phyloP scores from a whole-genome alignment of 1,140 invertebrate species.

The Zaprionus taronus region DNA sequence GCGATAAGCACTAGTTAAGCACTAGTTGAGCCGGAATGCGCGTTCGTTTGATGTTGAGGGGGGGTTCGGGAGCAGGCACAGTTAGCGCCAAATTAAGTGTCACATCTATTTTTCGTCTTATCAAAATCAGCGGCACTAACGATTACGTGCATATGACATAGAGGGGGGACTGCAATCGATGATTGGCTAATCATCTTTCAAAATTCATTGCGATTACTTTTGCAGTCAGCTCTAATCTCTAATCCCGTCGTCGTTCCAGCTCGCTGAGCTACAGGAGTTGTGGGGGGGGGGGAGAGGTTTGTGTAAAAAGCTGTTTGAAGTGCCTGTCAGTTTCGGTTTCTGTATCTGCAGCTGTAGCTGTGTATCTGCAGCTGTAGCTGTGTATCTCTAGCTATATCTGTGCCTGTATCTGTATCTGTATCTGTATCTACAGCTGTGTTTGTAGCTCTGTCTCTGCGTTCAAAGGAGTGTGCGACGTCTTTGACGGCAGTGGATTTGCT shows the following conservation, averaged over 20 bases:
- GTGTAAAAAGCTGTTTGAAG: conserved; percentile 50
- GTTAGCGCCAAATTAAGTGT: conserved; percentile 52
- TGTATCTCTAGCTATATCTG: conserved; percentile 1
- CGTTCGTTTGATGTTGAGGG: neutral
- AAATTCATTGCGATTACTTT: conserved; percentile 69
- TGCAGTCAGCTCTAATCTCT: conserved; percentile 40
- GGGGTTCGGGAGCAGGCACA: conserved; percentile 18
- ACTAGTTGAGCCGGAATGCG: neutral
- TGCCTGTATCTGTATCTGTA: neutral
- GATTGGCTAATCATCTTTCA: conserved; percentile 70
- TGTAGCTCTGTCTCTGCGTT: conserved; percentile 25
- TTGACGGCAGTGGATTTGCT: conserved; percentile 61
- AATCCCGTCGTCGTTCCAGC: conserved; percentile 70
- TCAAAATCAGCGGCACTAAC: conserved; percentile 31
- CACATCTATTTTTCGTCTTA: conserved; percentile 35
- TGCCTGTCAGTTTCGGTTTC: conserved; percentile 65
- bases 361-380: conserved; percentile 27
- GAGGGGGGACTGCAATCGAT: conserved; percentile 30
- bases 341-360: conserved; percentile 32
- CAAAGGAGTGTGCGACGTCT: conserved; percentile 73
- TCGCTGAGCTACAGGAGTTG: conserved; percentile 59
- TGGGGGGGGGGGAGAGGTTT: conserved; percentile 19
- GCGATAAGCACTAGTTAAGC: conserved; percentile 13
- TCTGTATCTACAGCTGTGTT: neutral
- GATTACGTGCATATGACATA: conserved; percentile 29